Evolutionary conservation across 1,140 invertebrate genomes (phyloP), one percentile per base, ranked within the genome.

Genomic region (Tetraneura akinire): DNA sequence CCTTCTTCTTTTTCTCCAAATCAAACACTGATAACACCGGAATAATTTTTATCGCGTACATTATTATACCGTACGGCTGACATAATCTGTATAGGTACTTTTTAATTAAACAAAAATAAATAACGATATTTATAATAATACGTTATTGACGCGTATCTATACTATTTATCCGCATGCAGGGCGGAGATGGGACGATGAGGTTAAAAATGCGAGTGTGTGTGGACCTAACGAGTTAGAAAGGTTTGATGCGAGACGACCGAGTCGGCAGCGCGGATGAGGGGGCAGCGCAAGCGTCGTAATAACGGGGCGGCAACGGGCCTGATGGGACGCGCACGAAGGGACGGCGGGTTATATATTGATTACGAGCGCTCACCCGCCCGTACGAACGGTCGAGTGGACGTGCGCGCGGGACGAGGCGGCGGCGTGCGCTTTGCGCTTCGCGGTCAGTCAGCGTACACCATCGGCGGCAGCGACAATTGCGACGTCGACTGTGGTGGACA

Each of bases 301-400:
- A 29, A 32, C 51, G 71, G 47, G 68, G 47, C 68, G 68, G 68
- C 23, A n/a, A 42, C 23, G 68, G 42, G 42, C 14, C 10, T 14
- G 5, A 29, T 4, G 66, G 42, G 21, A 21, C 66, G 13, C 32
- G 9, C 14, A 14, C 3, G 62, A 16, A 1, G 71, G 13, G 53
- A n/a, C 53, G 73, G 73, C 73, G 53, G 53, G n/a, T 32, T 60
- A 78, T 78, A 78, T 78, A 78, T 78, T 60, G 74, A 78, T 78
- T 57, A 37, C 18, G 71, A 26, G 21, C 66, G 66, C 62, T 37
- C 32, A 16, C 29, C 18, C 62, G 32, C n/a, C 29, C 29, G 32
- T 32, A 11, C 64, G 66, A 37, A 42, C 18, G 14, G 14, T 37
- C 9, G n/a, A 0, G 21, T 21, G 42, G 18, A 16, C 23, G 49